These are phyloP conservation scores for Latheticus oryzae DNA, from an alignment of 2,888 invertebrate genomes.

Conservation along the genomic window DNA sequence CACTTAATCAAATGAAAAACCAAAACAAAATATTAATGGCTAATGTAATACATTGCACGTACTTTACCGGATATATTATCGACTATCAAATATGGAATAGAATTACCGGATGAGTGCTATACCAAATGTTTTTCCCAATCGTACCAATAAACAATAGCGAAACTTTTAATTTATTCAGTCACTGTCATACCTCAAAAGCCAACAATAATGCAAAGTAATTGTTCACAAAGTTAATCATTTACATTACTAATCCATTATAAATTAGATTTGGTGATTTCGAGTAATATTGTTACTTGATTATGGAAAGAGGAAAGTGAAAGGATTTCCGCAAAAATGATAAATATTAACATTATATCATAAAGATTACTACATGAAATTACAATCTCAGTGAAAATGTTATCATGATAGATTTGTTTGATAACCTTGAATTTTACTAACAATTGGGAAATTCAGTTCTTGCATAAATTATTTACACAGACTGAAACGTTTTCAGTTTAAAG, in stretches of 20 bases:
- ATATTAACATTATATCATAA: too few species aligned
- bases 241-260: slow-evolving; percentile 15
- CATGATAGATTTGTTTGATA: too few species aligned
- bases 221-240: background rate
- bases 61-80: slow-evolving; percentile 30
- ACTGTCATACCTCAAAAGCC: slow-evolving; percentile 3
- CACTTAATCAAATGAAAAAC: too few species aligned
- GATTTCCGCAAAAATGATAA: too few species aligned
- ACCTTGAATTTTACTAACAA: too few species aligned
- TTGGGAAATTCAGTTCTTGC: too few species aligned
- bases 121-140: slow-evolving; percentile 10
- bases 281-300: background rate
- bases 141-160: slow-evolving; percentile 24
- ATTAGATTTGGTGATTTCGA: background rate
- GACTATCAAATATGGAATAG: slow-evolving; percentile 35
- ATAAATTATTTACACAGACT: too few species aligned
- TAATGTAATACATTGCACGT: slow-evolving; percentile 15
- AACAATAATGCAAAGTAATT: slow-evolving; percentile 24
- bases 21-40: too few species aligned
- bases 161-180: slow-evolving; percentile 20
- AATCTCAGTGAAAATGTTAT: too few species aligned
- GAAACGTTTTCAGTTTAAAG: too few species aligned
- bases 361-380: too few species aligned
- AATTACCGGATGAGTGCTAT: slow-evolving; percentile 28
- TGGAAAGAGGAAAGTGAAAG: too few species aligned